Evolutionary conservation across 1,140 invertebrate species (phyloP).

Genomic region (Hycleus phaleratus): DNA sequence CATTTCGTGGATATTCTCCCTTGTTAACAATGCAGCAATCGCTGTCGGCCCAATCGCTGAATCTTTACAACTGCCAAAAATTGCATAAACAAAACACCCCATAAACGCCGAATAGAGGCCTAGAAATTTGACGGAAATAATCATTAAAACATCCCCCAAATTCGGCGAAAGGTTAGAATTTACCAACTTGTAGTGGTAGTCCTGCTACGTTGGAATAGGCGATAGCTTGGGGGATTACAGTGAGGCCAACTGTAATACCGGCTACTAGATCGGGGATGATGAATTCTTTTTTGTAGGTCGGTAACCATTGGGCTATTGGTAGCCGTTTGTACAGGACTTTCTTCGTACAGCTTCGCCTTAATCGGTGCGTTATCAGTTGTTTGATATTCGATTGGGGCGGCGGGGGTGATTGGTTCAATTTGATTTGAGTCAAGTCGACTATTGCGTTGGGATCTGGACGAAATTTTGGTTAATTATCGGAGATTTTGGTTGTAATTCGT

Average conservation of each 20-base stretch:
- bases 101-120: constrained; percentile 86
- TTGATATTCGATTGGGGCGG: constrained; percentile 21
- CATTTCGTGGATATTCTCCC: constrained; percentile 53
- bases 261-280: constrained; percentile 64
- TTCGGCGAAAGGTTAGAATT: background rate
- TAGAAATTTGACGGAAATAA: constrained; percentile 29
- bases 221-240: constrained; percentile 71
- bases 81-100: constrained; percentile 69
- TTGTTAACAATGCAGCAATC: constrained; percentile 57
- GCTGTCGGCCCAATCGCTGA: constrained; percentile 65
- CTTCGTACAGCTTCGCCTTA: constrained; percentile 47
- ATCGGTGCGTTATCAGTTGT: constrained; percentile 40
- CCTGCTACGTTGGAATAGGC: constrained; percentile 81
- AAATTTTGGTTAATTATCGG: no score
- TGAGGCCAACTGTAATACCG: constrained; percentile 78
- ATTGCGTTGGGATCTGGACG: background rate
- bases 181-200: constrained; percentile 54
- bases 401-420: background rate
- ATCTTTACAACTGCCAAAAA: constrained; percentile 70
- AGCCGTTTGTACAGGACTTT: constrained; percentile 63
- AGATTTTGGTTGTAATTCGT: no score
- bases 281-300: constrained; percentile 58
- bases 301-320: constrained; percentile 66
- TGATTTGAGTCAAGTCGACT: background rate
- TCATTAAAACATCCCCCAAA: no score